Evolutionary conservation across 2,888 invertebrate genomes (phyloP), one percentile per base, ranked within the genome.

Genomic region (Apamea crenata): DNA sequence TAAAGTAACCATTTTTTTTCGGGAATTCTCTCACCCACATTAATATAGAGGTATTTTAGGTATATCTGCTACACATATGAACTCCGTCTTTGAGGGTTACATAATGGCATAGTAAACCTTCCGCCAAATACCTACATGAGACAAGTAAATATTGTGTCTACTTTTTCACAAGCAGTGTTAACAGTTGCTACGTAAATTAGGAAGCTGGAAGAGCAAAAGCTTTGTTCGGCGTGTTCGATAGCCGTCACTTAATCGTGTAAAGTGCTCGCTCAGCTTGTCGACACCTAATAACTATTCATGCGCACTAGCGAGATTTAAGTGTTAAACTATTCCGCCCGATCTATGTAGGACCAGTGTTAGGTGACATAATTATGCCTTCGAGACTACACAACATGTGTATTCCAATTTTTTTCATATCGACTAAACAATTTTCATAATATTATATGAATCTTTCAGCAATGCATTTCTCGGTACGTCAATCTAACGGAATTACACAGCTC

Each of bases 91-190:
- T 21, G 12, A 47, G n/a, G 18, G 7, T 50, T 61, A 29, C 0
- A n/a, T 68, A 18, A 14, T 29, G 32, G 2, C 25, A 6, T 25
- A 44, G 2, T 40, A 18, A 47, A 68, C 25, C 36, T 50, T 67
- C 18, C 25, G 40, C 29, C 18, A 40, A 59, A 36, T 79, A 10
- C 18, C 18, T 21, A 14, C 8, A 47, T n/a, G 14, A 47, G 12
- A 66, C 21, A 47, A 59, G 78, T 78, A 59, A 36, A 67, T 80
- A 80, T 80, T 80, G 81, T 44, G 32, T 61, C 8, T 61, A 36
- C 56, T 59, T 59, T 10, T 69, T 29, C 36, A 29, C 8, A 18
- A 29, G 16, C 53, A n/a, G 16, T 59, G 59, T 36, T 36, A n/a
- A 40, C n/a, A 18, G 36, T 81, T 72, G 63, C 6, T 53, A 53